These are phyloP conservation scores for Ptychobarbus kaznakovi DNA, from an alignment of 2,797 vertebrate species.

Conservation along the genomic window DNA sequence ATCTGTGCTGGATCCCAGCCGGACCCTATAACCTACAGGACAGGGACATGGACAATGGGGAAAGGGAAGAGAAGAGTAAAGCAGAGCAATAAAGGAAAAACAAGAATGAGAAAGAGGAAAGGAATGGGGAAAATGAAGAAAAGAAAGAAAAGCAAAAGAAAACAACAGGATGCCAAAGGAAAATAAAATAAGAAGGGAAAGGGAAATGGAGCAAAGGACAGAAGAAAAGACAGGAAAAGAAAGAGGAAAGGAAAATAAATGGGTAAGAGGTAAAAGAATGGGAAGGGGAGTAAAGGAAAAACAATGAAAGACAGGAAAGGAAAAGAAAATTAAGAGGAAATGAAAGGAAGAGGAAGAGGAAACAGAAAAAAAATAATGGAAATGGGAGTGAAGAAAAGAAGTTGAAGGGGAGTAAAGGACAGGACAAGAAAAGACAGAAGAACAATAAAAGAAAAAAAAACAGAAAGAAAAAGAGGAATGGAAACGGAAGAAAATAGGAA, in stretches of 20 bases:
- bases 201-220: not conserved
- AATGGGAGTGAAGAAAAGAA: not conserved
- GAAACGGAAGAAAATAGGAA: rapidly evolving
- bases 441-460: not conserved
- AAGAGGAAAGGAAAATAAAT: not conserved
- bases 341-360: not conserved
- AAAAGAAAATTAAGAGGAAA: not conserved
- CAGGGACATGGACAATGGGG: not conserved
- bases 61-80: not conserved
- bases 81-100: not conserved
- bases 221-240: not conserved
- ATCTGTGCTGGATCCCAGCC: conserved; percentile 94
- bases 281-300: not conserved
- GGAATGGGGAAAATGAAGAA: not conserved
- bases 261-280: not conserved
- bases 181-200: not conserved
- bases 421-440: not conserved
- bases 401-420: not conserved
- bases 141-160: not conserved
- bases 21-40: conserved; percentile 87
- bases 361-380: not conserved
- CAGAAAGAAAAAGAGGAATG: not conserved
- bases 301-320: not conserved
- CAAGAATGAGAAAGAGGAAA: not conserved
- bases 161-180: not conserved